These are phyloP conservation scores for Panurus biarmicus DNA, from an alignment of 2,113 vertebrate species.

Conservation along the genomic window DNA sequence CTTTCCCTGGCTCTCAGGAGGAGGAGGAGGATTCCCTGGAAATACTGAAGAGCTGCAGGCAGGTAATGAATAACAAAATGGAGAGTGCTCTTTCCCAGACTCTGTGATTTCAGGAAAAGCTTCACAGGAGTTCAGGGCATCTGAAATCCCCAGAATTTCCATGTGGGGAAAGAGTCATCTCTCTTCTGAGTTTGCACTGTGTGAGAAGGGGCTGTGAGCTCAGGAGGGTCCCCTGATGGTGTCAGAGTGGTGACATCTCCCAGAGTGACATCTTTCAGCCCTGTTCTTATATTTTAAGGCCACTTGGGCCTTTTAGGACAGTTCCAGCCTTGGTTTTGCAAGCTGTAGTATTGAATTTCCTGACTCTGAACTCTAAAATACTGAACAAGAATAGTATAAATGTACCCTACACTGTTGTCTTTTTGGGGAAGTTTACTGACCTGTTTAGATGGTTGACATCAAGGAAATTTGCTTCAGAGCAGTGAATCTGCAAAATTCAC, in stretches of 20 bases:
- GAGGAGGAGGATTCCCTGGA: not conserved
- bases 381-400: not conserved
- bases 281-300: not conserved
- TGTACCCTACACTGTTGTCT: not conserved
- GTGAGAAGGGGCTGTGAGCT: not conserved
- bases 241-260: not conserved
- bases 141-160: not conserved
- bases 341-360: not conserved
- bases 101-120: not conserved
- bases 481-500: not conserved
- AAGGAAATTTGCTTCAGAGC: not conserved
- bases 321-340: not conserved
- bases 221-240: not conserved
- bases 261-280: not conserved
- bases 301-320: not conserved
- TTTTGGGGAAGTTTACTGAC: not conserved
- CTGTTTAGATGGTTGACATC: not conserved
- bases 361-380: not conserved
- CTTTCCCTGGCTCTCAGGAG: not conserved
- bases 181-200: not conserved
- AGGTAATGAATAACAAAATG: conserved; percentile 19
- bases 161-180: not conserved
- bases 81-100: not conserved
- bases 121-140: not conserved
- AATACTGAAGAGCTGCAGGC: conserved; percentile 3